Conservation (phyloP, 1,140 invertebrate genomes). For the Campodea augens region DNA sequence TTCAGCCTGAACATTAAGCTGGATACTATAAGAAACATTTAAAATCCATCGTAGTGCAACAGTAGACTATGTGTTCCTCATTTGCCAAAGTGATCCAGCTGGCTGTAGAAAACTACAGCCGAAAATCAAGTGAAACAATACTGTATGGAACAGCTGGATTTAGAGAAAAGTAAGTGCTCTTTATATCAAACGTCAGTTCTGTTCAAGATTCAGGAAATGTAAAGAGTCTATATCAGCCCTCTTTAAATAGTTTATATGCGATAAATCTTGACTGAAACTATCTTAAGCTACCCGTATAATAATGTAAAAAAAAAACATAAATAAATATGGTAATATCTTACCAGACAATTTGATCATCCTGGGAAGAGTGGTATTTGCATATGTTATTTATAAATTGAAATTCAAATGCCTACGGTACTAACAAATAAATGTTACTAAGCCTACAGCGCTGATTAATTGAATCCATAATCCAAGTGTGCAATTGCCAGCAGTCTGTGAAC, state of each 20-base stretch:
- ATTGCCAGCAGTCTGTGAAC: too few species aligned
- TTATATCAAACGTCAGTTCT: constrained; percentile 1
- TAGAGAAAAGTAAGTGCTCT: constrained; percentile 37
- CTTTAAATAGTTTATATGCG: not conserved
- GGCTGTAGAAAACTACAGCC: constrained; percentile 20
- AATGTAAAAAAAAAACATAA: not conserved
- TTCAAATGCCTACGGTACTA: too few species aligned
- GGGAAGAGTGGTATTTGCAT: too few species aligned
- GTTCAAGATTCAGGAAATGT: too few species aligned
- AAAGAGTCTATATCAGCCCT: constrained; percentile 1
- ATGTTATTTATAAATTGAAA: too few species aligned
- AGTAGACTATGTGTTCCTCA: too few species aligned
- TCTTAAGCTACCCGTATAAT: not conserved
- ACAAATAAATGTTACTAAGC: not conserved
- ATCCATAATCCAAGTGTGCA: not conserved
- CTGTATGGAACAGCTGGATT: constrained; percentile 54
- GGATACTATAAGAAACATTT: too few species aligned
- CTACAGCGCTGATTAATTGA: not conserved
- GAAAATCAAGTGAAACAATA: constrained; percentile 21
- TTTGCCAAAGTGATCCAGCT: too few species aligned
- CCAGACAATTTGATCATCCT: too few species aligned
- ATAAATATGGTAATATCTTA: too few species aligned
- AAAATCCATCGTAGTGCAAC: too few species aligned
- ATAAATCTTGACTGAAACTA: constrained; percentile 5
- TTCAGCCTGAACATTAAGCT: too few species aligned